Evolutionary conservation across 2,888 invertebrate species (phyloP).

Genomic region (Chloroclystis v-ata): DNA sequence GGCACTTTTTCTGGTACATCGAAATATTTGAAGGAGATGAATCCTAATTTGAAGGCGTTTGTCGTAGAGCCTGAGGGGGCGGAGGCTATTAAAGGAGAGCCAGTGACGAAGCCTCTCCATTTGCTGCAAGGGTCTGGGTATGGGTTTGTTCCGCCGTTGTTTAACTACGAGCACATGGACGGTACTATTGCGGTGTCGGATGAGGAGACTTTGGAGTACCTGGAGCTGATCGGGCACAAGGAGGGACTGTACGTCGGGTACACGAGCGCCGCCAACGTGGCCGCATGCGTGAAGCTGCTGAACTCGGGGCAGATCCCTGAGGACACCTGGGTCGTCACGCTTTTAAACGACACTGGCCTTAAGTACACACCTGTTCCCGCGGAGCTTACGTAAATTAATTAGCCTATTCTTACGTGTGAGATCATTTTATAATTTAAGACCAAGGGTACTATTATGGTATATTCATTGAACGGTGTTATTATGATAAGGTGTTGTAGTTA

Average conservation of each 20-base stretch:
- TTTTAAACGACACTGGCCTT: conserved; percentile 60
- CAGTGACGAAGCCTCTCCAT: conserved; percentile 65
- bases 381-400: not conserved
- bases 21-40: conserved; percentile 61
- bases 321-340: conserved; percentile 65
- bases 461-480: too few species aligned
- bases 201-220: conserved; percentile 58
- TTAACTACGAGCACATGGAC: conserved; percentile 60
- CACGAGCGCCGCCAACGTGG: conserved; percentile 68
- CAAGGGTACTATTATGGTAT: too few species aligned
- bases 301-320: conserved; percentile 56
- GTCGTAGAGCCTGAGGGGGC: conserved; percentile 67
- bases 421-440: too few species aligned
- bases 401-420: too few species aligned
- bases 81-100: conserved; percentile 60
- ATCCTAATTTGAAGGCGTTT: conserved; percentile 51
- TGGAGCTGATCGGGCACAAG: conserved; percentile 55
- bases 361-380: conserved; percentile 45
- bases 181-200: conserved; percentile 61
- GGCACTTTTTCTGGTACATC: conserved; percentile 64
- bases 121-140: conserved; percentile 69
- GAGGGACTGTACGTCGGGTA: conserved; percentile 69
- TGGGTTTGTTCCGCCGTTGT: conserved; percentile 60
- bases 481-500: too few species aligned
- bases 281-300: conserved; percentile 62